A percentile compares a stretch with the other conserved stretches of the same genome.
phyloP scores from a whole-genome alignment of 2,888 invertebrate genomes.

The Drosophila gaucha region DNA sequence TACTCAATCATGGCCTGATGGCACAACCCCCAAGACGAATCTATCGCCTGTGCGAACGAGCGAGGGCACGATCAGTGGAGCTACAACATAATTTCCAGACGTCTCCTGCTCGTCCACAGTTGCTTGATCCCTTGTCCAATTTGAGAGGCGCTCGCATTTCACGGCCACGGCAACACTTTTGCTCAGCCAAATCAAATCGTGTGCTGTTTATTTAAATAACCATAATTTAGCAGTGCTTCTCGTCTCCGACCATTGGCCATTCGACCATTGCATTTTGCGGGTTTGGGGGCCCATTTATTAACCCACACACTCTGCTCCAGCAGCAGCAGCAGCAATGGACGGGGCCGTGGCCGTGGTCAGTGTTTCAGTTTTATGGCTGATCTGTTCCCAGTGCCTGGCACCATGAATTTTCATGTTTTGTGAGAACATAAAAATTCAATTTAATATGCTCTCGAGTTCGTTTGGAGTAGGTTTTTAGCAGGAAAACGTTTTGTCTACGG shows the following conservation, averaged over 20 bases:
- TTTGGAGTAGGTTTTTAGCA: slow-evolving; percentile 38
- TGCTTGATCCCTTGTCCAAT: slow-evolving; percentile 51
- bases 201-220: slow-evolving; percentile 85
- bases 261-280: slow-evolving; percentile 7
- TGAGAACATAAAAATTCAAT: slow-evolving; percentile 81
- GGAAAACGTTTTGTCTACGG: slow-evolving; percentile 64
- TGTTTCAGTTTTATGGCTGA: slow-evolving; percentile 47
- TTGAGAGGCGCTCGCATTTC: slow-evolving; percentile 70
- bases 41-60: slow-evolving; percentile 41
- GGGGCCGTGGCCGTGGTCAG: slow-evolving; percentile 5
- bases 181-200: slow-evolving; percentile 82
- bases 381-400: slow-evolving; percentile 43
- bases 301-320: slow-evolving; percentile 50
- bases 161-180: slow-evolving; percentile 71
- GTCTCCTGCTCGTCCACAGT: slow-evolving; percentile 32
- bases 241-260: slow-evolving; percentile 22
- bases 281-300: slow-evolving; percentile 73
- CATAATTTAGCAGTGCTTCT: slow-evolving; percentile 78
- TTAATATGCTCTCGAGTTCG: slow-evolving; percentile 67
- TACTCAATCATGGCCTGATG: slow-evolving; percentile 83
- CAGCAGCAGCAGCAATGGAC: background rate
- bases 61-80: slow-evolving; percentile 60
- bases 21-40: slow-evolving; percentile 73
- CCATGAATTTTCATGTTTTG: slow-evolving; percentile 67
- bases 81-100: slow-evolving; percentile 75